A percentile compares a stretch with the other conserved stretches of the same genome.
Conservation (phyloP, 2,113 vertebrate species). For the Strix uralensis region DNA sequence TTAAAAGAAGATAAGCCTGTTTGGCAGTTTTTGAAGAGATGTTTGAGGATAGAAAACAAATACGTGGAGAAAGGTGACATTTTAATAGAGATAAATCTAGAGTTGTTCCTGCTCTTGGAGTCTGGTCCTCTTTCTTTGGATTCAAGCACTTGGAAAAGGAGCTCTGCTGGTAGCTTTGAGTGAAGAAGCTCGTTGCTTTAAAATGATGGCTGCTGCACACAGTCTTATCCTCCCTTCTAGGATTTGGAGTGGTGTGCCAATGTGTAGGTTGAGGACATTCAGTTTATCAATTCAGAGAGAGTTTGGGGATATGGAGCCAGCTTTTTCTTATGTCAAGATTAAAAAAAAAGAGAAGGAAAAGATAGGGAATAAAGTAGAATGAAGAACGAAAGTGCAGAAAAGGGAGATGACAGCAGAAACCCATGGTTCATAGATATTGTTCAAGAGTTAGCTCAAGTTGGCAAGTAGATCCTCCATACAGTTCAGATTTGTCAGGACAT, state of each 20-base stretch:
- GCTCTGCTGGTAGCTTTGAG: neutral
- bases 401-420: neutral
- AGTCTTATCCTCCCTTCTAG: neutral
- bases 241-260: neutral
- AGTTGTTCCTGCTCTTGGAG: neutral
- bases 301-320: neutral
- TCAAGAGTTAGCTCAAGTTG: neutral
- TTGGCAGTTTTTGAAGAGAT: neutral
- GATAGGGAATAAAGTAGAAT: neutral
- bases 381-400: neutral
- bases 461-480: too few species aligned
- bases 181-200: neutral
- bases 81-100: neutral
- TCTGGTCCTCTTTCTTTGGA: neutral
- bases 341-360: neutral
- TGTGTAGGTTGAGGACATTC: neutral
- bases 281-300: neutral
- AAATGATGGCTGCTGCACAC: neutral
- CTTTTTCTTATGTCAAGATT: neutral
- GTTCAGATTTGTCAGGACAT: neutral
- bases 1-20: neutral
- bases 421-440: neutral
- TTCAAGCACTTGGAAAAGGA: neutral
- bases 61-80: neutral
- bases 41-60: neutral